Evolutionary conservation across 2,797 vertebrate species (phyloP).

Genomic region (Pelochelys cantorii): DNA sequence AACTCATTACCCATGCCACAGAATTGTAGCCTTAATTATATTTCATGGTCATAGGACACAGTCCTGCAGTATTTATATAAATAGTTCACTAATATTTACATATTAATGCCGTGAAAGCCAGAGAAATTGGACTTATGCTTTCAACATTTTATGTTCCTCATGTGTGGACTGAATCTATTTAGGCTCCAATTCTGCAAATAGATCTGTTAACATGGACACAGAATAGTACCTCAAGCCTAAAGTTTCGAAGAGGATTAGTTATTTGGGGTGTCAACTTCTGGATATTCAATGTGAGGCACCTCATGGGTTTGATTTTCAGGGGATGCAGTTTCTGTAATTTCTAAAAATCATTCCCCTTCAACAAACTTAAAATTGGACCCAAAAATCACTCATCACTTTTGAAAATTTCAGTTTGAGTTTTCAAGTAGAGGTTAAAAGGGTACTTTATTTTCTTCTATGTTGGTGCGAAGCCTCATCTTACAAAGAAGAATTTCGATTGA

Average conservation of each 20-base stretch:
- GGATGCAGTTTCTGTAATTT: neutral
- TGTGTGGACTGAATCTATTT: neutral
- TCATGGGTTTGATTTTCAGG: neutral
- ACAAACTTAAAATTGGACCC: neutral
- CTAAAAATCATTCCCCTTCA: neutral
- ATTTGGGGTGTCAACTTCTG: neutral
- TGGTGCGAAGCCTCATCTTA: too few species aligned
- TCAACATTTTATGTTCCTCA: neutral
- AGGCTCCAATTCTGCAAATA: neutral
- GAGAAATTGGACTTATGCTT: too few species aligned
- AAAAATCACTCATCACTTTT: neutral
- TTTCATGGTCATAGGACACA: neutral
- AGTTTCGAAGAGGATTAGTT: neutral
- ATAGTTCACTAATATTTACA: rapidly evolving
- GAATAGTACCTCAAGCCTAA: neutral
- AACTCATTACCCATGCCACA: too few species aligned
- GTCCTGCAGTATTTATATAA: neutral
- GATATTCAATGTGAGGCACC: neutral
- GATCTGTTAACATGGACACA: neutral
- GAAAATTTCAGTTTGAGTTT: neutral
- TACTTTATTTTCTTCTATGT: neutral
- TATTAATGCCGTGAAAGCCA: neutral
- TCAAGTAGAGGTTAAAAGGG: neutral
- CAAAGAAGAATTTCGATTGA: too few species aligned
- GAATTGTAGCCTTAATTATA: neutral